These are phyloP conservation scores for Tenebrio molitor DNA, from an alignment of 1,140 invertebrate genomes.

Conservation along the genomic window DNA sequence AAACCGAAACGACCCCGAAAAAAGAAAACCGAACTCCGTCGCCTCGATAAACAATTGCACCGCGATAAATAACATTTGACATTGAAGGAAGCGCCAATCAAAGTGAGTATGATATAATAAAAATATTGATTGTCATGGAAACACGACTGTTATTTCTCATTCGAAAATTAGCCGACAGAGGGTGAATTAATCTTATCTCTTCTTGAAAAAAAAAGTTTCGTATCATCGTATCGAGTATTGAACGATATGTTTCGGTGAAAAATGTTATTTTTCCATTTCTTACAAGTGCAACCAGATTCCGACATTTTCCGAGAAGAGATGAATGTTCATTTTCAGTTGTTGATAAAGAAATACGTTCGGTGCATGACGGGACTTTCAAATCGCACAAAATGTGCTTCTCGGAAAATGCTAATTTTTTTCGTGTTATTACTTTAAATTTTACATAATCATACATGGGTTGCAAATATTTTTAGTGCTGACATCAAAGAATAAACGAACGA, in stretches of 20 bases:
- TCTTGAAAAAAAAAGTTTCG: slow-evolving; percentile 19
- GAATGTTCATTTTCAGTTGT: background rate
- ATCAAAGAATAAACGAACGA: background rate
- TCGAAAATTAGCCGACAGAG: slow-evolving; percentile 14
- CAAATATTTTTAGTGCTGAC: background rate
- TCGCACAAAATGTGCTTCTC: background rate
- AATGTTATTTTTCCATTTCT: slow-evolving; percentile 10
- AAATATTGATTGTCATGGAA: slow-evolving; percentile 20
- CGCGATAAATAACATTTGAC: slow-evolving; percentile 1
- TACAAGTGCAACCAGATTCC: no score
- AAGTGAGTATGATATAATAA: slow-evolving; percentile 27
- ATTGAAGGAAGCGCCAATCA: slow-evolving; percentile 17
- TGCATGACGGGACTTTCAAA: background rate
- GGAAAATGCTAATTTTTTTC: background rate
- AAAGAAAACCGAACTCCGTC: background rate
- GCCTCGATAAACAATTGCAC: slow-evolving; percentile 7
- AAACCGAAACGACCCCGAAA: background rate
- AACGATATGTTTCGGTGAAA: slow-evolving; percentile 9
- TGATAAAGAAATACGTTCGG: background rate
- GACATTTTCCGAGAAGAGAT: background rate
- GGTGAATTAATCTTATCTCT: slow-evolving; percentile 28
- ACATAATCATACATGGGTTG: background rate
- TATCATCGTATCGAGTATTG: slow-evolving; percentile 16
- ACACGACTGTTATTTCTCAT: slow-evolving; percentile 5
- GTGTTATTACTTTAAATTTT: background rate